phyloP scores from a whole-genome alignment of 2,113 vertebrate genomes.

The Gracilinanus agilis region DNA sequence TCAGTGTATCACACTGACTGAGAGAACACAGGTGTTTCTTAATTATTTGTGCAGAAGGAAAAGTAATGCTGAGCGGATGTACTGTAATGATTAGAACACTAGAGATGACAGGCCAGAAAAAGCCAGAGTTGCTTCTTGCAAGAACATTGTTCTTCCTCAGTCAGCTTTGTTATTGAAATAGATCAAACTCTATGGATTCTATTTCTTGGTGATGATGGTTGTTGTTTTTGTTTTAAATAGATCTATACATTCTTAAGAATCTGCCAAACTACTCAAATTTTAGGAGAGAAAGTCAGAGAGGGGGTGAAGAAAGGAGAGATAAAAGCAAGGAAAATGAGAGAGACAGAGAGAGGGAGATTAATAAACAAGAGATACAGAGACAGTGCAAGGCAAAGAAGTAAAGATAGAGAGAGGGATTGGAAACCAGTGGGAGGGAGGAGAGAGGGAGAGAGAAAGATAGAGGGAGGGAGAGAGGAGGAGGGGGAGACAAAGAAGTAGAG shows the following conservation, averaged over 20 bases:
- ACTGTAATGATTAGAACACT: constrained; percentile 60
- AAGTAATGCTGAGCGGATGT: constrained; percentile 73
- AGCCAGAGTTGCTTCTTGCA: neutral
- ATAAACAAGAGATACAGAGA: neutral
- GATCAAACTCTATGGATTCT: neutral
- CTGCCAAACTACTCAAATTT: neutral
- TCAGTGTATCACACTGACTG: constrained; percentile 39
- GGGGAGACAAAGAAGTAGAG: neutral
- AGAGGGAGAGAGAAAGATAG: too few relatives aligned
- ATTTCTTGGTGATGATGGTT: neutral
- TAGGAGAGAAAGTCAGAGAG: neutral
- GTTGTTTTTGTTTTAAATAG: neutral
- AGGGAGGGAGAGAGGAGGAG: neutral
- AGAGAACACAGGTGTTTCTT: constrained; percentile 85
- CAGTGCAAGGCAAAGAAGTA: neutral
- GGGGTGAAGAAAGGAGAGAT: too few relatives aligned
- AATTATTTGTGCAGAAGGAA: constrained; percentile 83
- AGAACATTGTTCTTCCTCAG: neutral
- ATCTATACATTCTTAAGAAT: neutral
- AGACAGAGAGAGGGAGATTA: neutral
- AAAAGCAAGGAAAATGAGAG: neutral
- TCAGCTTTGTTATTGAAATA: neutral
- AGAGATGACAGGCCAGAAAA: constrained; percentile 33
- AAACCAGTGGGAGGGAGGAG: neutral
- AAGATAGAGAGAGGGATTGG: neutral